Percentiles rank a stretch among this genome's conserved stretches.
Conservation (phyloP, 2,797 vertebrate species). For the Eulemur coronatus region DNA sequence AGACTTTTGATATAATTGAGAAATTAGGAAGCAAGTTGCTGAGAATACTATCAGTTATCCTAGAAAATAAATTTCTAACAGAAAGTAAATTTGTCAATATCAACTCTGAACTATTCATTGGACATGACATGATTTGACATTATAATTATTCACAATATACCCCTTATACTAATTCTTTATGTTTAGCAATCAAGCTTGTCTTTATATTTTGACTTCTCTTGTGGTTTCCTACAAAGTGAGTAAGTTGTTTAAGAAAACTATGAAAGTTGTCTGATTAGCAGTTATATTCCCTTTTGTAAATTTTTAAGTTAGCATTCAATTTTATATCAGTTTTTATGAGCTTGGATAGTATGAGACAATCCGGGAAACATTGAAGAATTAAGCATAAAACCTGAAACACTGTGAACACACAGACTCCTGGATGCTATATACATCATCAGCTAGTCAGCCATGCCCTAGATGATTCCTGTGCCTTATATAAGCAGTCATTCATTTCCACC, state of each 20-base stretch:
- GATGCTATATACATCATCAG: not conserved
- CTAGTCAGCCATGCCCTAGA: not conserved
- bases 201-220: not conserved
- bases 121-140: not conserved
- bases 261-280: not conserved
- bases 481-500: not conserved
- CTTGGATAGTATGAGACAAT: not conserved
- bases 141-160: not conserved
- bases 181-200: not conserved
- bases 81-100: not conserved
- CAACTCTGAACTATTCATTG: not conserved
- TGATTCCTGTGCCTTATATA: not conserved
- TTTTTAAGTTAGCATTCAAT: conserved; percentile 38
- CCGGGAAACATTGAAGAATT: not conserved
- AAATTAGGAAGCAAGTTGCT: not conserved
- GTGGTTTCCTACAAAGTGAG: not conserved
- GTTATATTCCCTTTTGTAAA: not conserved
- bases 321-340: not conserved
- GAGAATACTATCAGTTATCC: not conserved
- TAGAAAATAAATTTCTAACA: conserved; percentile 12
- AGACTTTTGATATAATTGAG: not conserved
- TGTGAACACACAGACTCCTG: not conserved
- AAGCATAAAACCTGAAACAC: not conserved
- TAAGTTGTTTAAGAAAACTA: not conserved
- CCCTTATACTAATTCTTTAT: not conserved